A percentile compares a stretch with the other conserved stretches of the same genome.
Conservation (phyloP, 2,113 vertebrate species). For the Proteles cristata region DNA sequence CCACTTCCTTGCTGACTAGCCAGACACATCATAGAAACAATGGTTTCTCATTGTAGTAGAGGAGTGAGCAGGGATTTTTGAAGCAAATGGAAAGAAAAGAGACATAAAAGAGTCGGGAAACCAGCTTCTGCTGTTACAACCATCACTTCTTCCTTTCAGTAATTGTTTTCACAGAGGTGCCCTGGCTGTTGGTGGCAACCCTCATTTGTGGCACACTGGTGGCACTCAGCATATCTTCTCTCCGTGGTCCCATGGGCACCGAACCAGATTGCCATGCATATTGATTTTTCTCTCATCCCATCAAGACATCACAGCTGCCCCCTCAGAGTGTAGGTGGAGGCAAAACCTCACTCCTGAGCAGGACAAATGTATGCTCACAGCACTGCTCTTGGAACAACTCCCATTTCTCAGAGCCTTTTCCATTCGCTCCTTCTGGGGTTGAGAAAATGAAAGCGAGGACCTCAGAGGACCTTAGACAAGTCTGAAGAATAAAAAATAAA, state of each 20-base stretch:
- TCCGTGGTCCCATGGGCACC: slow-evolving; percentile 43
- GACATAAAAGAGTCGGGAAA: background rate
- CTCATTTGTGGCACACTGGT: slow-evolving; percentile 15
- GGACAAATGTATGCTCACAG: slow-evolving; percentile 51
- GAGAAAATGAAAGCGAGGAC: slow-evolving; percentile 57
- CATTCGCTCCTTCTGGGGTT: slow-evolving; percentile 43
- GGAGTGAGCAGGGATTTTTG: background rate
- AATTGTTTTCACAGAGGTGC: background rate
- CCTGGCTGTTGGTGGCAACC: slow-evolving; percentile 41
- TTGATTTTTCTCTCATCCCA: slow-evolving; percentile 65
- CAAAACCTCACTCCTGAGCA: background rate
- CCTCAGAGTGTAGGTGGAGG: slow-evolving; percentile 60
- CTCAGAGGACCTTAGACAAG: slow-evolving; percentile 49
- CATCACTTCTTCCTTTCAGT: background rate
- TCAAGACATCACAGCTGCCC: slow-evolving; percentile 65
- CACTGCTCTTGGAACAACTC: background rate
- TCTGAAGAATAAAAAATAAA: slow-evolving; percentile 35
- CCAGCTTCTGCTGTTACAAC: background rate
- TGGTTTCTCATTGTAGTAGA: background rate
- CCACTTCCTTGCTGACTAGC: background rate
- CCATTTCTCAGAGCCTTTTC: slow-evolving; percentile 41
- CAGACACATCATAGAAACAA: background rate
- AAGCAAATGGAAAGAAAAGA: background rate
- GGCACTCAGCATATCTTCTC: background rate
- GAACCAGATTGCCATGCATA: slow-evolving; percentile 77